Conservation (phyloP, 2,797 vertebrate genomes). For the Lacerta agilis region DNA sequence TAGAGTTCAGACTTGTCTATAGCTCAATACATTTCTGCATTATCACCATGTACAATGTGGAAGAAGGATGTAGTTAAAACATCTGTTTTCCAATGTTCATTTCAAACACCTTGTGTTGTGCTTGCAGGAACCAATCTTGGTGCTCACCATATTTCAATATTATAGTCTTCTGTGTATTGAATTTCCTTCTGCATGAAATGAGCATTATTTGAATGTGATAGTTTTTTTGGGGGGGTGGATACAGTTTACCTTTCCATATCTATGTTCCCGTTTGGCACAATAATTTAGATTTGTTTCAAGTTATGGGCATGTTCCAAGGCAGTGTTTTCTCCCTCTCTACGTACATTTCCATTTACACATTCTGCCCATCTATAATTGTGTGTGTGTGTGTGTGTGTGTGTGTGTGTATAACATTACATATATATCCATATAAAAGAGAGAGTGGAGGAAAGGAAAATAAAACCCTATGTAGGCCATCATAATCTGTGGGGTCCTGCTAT, state of each 20-base stretch:
- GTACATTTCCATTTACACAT: slow-evolving; percentile 63
- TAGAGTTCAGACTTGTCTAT: background rate
- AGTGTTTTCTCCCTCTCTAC: slow-evolving; percentile 51
- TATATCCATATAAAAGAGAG: background rate
- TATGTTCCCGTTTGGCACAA: slow-evolving; percentile 63
- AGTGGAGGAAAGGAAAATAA: background rate
- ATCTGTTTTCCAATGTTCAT: slow-evolving; percentile 6
- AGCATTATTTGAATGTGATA: slow-evolving; percentile 21
- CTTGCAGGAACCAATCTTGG: slow-evolving; percentile 30
- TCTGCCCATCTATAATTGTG: slow-evolving; percentile 24
- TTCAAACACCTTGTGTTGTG: slow-evolving; percentile 36
- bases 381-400: too few relatives aligned
- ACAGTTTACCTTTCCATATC: slow-evolving; percentile 60
- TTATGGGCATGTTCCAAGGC: slow-evolving; percentile 32
- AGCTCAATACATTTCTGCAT: background rate
- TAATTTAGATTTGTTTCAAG: slow-evolving; percentile 65
- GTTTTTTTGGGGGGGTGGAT: background rate
- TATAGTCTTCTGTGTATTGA: slow-evolving; percentile 19
- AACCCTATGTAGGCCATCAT: background rate
- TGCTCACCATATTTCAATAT: slow-evolving; percentile 39
- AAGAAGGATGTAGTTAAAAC: background rate
- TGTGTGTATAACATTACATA: too few relatives aligned
- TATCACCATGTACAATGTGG: background rate
- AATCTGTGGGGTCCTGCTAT: too few relatives aligned
- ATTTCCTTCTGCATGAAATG: slow-evolving; percentile 52